A percentile compares a stretch with the other conserved stretches of the same genome.
phyloP scores from a whole-genome alignment of 2,113 vertebrate species.

The Gopherus flavomarginatus region DNA sequence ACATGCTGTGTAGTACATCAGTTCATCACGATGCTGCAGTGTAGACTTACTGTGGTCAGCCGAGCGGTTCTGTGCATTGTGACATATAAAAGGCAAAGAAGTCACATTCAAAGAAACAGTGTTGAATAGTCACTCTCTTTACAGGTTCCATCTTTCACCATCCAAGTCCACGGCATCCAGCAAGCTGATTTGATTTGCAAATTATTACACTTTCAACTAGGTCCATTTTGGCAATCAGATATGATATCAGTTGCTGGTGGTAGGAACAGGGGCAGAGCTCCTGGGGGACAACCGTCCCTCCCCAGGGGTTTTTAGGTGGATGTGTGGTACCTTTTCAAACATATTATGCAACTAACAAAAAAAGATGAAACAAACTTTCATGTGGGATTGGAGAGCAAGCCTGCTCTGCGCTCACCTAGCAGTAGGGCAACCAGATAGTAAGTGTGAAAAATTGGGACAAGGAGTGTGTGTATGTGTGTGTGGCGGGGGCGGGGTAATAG shows the following conservation, averaged over 20 bases:
- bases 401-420: neutral
- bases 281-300: neutral
- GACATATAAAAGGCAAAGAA: neutral
- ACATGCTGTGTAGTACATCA: neutral
- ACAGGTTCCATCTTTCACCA: neutral
- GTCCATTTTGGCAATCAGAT: neutral
- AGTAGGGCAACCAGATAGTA: neutral
- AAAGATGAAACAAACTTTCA: neutral
- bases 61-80: fast-evolving
- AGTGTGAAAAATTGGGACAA: no score
- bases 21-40: neutral
- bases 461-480: no score
- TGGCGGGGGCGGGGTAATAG: no score
- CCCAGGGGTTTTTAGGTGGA: neutral
- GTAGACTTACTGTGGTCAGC: neutral
- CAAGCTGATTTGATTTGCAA: neutral
- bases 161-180: neutral
- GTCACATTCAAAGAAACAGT: neutral
- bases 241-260: neutral
- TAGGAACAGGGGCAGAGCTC: neutral
- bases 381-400: neutral
- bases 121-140: neutral
- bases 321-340: neutral
- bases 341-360: neutral
- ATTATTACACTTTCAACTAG: neutral